Evolutionary conservation across 2,113 vertebrate species (phyloP), one percentile per base, ranked within the genome.

Genomic region (Leptocoma aspasia): DNA sequence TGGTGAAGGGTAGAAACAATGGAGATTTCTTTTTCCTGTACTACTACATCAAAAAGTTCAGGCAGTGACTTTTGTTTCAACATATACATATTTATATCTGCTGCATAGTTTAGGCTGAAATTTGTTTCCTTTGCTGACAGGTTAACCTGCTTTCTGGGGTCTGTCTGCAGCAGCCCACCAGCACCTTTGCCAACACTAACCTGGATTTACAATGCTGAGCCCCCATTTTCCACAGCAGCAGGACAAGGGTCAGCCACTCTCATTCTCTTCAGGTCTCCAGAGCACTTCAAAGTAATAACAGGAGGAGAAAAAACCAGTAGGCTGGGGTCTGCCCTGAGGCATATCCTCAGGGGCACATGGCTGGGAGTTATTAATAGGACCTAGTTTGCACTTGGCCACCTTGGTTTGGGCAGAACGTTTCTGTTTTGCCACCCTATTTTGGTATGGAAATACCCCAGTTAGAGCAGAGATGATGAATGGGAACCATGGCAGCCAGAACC

Each of bases 321-420:
- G 16, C 41, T 85, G 37, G 21, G 5, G 10, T 65, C 41, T 81
- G n/a, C 35, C 50, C n/a, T 65, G 28, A 84, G 57, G 57, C 13
- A 37, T 20, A 35, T n/a, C 37, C 20, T 61, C 2, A 1, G 30
- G 22, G 22, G 5, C 18, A 35, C 1, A 0, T 31, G 19, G 22
- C 3, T 94, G 33, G 24, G n/a, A 60, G 49, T 37, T 71, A 57
- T 10, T 4, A 7, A 20, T 19, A 66, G 27, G 42, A 50, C 42
- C 31, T 33, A 24, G 44, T 68, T 71, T 80, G 59, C 17, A 28
- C 26, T 49, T 52, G 30, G 42, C 6, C 54, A 49, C 1, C 22
- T 73, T 69, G 22, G 3, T 79, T 92, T 41, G 39, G 45, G 21
- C 27, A 76, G 75, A 82, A 86, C 54, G 18, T 54, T 75, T 89